These are phyloP conservation scores for Heteractis magnifica DNA, from an alignment of 92 coral and sea anemone genomes.

Conservation along the genomic window DNA sequence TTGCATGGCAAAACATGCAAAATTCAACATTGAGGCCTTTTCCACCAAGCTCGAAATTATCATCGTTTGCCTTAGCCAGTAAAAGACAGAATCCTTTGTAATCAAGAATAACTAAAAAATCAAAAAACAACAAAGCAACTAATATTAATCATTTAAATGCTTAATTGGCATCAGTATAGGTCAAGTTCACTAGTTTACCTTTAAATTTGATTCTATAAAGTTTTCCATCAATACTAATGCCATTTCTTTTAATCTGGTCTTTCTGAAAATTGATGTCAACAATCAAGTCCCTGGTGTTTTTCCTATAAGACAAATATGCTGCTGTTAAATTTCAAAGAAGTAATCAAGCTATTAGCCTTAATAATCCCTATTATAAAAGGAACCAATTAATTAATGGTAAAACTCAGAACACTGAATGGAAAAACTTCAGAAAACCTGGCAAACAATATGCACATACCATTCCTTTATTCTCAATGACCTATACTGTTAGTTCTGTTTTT, in stretches of 20 bases:
- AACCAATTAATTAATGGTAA: not conserved
- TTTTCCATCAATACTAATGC: not conserved
- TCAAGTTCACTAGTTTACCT: not conserved
- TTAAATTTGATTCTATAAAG: not conserved
- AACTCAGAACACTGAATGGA: not conserved
- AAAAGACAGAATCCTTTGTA: not conserved
- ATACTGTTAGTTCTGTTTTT: not conserved
- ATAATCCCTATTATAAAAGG: not conserved
- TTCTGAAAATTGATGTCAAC: too few relatives aligned
- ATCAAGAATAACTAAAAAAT: not conserved
- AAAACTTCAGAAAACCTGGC: not conserved
- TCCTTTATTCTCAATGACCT: not conserved
- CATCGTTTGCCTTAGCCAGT: not conserved
- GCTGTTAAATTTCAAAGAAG: too few relatives aligned
- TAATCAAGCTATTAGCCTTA: too few relatives aligned
- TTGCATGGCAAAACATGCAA: conserved; percentile 2
- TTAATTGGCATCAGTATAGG: too few relatives aligned
- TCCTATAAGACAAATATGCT: too few relatives aligned
- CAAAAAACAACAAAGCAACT: not conserved
- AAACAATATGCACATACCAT: not conserved
- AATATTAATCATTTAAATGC: too few relatives aligned
- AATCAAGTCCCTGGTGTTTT: too few relatives aligned
- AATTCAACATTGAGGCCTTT: conserved; percentile 1
- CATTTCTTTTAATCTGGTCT: not conserved
- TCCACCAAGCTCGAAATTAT: not conserved